Base-by-base conservation (phyloP, 2,888 invertebrate species). In the Carabus problematicus region DNA sequence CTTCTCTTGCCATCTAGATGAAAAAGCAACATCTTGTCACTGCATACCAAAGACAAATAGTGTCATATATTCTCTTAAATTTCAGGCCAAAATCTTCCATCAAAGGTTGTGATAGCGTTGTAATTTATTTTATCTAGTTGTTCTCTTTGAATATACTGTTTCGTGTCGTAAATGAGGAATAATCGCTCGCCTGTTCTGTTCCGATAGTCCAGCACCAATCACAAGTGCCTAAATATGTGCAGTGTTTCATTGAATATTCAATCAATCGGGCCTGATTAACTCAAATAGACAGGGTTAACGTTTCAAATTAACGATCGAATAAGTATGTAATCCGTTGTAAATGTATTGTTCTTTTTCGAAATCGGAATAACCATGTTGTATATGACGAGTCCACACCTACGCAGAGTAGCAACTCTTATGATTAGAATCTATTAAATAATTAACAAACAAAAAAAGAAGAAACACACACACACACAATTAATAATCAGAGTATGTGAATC, bases 191-290 rank as follows among this genome's bases (percentile, higher is more conserved):
- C 56, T 55, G 64, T 64, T 66, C 58, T 66, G 39, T 56, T 56
- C 14, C 59, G 66, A 64, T 64, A 59, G 70, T 73, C 70, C 74
- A 76, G 77, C 78, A 79, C 78, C 61, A 79, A 78, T 77, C 75
- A 70, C 75, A 82, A 82, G 81, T 82, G 81, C 81, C 81, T 82
- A 80, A 79, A 75, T 77, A 79, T 78, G 81, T 82, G 81, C 82
- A 82, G 82, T 82, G 82, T 76, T 78, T 77, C 76, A 59, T 59
- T 14, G 12, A 59, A 59, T 16, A n/a, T 56, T 19, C 56, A 56
- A 59, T 59, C 40, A 59, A 62, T 62, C 52, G 69, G 69, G 69
- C 69, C 69, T 69, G 69, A 69, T 69, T 61, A 45, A 16, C 39
- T 18, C 12, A 14, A 18, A 61, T 52, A 67, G 67, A 67, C 67